Evolutionary conservation across 2,797 vertebrate species (phyloP), one percentile per base, ranked within the genome.

Genomic region (Botia almorhae): DNA sequence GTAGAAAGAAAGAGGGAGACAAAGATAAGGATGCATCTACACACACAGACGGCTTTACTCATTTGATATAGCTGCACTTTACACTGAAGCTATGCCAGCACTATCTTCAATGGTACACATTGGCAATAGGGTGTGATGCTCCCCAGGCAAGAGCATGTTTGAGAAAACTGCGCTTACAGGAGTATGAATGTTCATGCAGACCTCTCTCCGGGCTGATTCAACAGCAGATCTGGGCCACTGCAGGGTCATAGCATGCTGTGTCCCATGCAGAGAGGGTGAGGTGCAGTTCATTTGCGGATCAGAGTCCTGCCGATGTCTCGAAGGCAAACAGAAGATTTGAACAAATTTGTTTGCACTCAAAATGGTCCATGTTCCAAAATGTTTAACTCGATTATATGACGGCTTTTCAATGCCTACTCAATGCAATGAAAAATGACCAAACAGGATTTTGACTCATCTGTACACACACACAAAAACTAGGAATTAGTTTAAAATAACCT

Each of bases 101-200:
- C 80, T 81, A 81, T 86, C 83, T 82, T 82, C 75, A 82, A 14
- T 60, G 43, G 16, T 58, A 67, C 83, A 81, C 83, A 78, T 67
- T 82, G 74, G 70, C 74, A 78, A 69, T 46, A 48, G 51, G 81
- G 67, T 76, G 63, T 23, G 55, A 72, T 64, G 71, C 60, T 74
- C 33, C 82, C 56, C 55, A 46, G 63, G 80, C 14, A 55, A 77
- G 56, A 21, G 21, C 10, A 10, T 3, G 19, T 70, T 63, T 63
- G 67, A 50, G 58, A 64, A 76, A 48, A 23, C 29, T 2, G 19
- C 14, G 10, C 46, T 61, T 43, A 26, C 55, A 26, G 33, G 14
- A 26, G 21, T 70, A 11, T 72, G 60, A 43, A 51, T 56, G 56
- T 58, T 64, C 53, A 68, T 39, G 61, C 68, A 48, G 69, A 50